These are phyloP conservation scores for Pseudomyrmex flavicornis DNA, from an alignment of 1,140 invertebrate species.

Conservation along the genomic window DNA sequence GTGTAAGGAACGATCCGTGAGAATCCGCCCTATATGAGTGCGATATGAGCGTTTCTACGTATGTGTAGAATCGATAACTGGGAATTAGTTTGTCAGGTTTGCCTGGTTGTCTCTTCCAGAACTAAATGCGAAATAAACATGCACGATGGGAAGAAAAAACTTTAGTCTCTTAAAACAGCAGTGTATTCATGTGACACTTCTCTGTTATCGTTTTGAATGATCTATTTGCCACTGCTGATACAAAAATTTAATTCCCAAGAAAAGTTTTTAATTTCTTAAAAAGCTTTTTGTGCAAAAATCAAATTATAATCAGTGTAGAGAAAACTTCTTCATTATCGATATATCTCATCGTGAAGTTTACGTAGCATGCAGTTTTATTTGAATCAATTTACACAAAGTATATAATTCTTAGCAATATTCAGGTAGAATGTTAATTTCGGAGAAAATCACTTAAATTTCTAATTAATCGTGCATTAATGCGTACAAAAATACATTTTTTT, in stretches of 20 bases:
- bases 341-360: not conserved
- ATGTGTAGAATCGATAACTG: slow-evolving; percentile 79
- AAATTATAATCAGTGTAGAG: not conserved
- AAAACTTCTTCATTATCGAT: not conserved
- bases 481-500: slow-evolving; percentile 21
- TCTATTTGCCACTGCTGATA: not conserved
- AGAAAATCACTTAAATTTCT: not conserved
- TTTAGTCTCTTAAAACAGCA: slow-evolving; percentile 20
- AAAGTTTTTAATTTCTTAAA: not conserved
- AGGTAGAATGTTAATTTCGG: not conserved
- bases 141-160: slow-evolving; percentile 24
- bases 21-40: slow-evolving; percentile 66
- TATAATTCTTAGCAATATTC: not conserved
- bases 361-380: slow-evolving; percentile 20
- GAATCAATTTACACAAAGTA: not conserved
- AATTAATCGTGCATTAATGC: not conserved
- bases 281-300: not conserved
- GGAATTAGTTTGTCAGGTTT: slow-evolving; percentile 79
- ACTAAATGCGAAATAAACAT: slow-evolving; percentile 58
- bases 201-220: slow-evolving; percentile 13
- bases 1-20: slow-evolving; percentile 42
- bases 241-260: not conserved
- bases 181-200: not conserved
- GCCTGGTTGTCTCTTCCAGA: slow-evolving; percentile 66
- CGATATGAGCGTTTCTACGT: slow-evolving; percentile 71